Conservation (phyloP, 2,113 vertebrate species). For the Entomyzon cyanotis region DNA sequence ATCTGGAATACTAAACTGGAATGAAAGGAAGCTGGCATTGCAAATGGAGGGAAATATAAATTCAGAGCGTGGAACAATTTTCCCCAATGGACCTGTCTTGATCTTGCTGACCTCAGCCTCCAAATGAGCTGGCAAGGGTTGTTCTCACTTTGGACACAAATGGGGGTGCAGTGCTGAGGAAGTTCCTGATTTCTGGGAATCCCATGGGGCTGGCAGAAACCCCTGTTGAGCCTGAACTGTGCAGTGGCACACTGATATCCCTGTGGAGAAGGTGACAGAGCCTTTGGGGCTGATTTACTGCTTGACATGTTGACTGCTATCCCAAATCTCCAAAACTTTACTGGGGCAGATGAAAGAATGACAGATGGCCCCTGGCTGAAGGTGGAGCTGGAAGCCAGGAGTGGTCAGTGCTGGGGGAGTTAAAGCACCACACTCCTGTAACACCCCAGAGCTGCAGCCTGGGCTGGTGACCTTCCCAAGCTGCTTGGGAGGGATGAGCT, state of each 20-base stretch:
- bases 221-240: not conserved
- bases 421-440: too few relatives aligned
- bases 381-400: not conserved
- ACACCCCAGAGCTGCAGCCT: not conserved
- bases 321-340: not conserved
- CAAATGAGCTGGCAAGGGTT: not conserved
- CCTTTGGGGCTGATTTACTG: not conserved
- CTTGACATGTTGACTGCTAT: not conserved
- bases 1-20: not conserved
- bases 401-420: not conserved
- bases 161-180: not conserved
- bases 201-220: not conserved
- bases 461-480: not conserved
- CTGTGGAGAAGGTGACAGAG: not conserved
- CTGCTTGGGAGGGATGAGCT: not conserved
- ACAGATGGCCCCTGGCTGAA: not conserved
- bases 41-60: not conserved
- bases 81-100: not conserved
- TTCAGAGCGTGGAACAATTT: not conserved
- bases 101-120: fast-evolving
- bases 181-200: not conserved
- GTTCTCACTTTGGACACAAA: not conserved
- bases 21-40: not conserved
- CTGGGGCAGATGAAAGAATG: not conserved
- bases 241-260: not conserved